phyloP scores from a whole-genome alignment of 2,888 invertebrate species.

The Amblyjoppa fuscipennis region DNA sequence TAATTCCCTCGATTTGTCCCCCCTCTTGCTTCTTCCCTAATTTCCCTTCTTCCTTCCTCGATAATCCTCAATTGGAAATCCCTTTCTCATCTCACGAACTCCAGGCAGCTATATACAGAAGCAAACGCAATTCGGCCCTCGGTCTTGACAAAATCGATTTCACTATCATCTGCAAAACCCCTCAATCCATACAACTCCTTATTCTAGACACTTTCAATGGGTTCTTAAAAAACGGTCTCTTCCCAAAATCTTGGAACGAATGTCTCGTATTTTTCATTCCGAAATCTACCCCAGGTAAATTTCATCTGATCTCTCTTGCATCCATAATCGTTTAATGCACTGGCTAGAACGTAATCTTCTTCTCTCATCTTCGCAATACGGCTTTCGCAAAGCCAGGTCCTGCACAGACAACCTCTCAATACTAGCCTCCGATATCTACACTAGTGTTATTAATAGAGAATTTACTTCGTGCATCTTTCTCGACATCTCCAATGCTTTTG shows the following conservation, averaged over 20 bases:
- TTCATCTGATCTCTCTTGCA: slow-evolving; percentile 43
- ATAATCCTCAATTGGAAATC: not conserved
- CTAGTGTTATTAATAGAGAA: not conserved
- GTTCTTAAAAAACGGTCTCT: not conserved
- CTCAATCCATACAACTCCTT: not conserved
- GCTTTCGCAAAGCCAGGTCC: slow-evolving; percentile 30
- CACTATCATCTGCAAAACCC: not conserved
- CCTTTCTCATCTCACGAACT: not conserved
- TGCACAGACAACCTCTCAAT: slow-evolving; percentile 42
- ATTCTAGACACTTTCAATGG: not conserved
- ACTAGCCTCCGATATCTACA: slow-evolving; percentile 30
- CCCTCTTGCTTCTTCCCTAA: not conserved
- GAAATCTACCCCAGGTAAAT: slow-evolving; percentile 15
- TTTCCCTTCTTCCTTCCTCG: not conserved
- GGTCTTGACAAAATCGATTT: slow-evolving; percentile 23
- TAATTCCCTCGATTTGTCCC: not conserved
- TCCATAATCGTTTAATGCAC: slow-evolving; percentile 22
- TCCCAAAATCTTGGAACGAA: not conserved
- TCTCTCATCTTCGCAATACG: slow-evolving; percentile 32
- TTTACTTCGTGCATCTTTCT: slow-evolving; percentile 11
- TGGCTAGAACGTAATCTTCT: slow-evolving; percentile 20
- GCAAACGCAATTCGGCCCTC: slow-evolving; percentile 1
- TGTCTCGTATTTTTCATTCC: slow-evolving; percentile 42
- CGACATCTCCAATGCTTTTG: slow-evolving; percentile 55
- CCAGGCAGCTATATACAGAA: not conserved